Evolutionary conservation across 2,113 vertebrate genomes (phyloP), one percentile per base, ranked within the genome.

Genomic region (Nicator chloris): DNA sequence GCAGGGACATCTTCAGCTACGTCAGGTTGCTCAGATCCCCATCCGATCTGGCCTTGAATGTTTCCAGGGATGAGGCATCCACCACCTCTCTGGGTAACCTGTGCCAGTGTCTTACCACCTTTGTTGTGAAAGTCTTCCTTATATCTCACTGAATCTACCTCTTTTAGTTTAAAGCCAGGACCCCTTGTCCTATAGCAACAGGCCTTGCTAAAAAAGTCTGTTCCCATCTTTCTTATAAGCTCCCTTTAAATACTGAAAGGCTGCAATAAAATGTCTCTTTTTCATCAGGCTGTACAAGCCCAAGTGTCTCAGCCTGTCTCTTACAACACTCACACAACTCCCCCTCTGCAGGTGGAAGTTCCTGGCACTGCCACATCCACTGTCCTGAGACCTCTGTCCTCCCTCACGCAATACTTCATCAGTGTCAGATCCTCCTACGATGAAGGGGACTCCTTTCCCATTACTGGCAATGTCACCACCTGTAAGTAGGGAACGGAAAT

Each of bases 401-500:
- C 99, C 37, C 97, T 99, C 56, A 99, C 99, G 15, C 97, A 97
- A 30, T 99, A 99, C 60, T 97, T 98, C 13, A 97, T 99, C 53
- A 98, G 98, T 0, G 97, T 99, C 84, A 98, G 98, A 92, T 98
- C 98, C 19, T 77, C 92, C 1, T 98, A 98, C 22, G 94, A 98
- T 1, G 98, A 98, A 94, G 98, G 98, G 24, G 88, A 98, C 28
- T 99, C 99, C 66, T 98, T 98, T 71, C 92, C 97, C 6, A 96
- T 98, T 39, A 99, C 98, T 1, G 98, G 98, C 75, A 99, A 98
- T 8, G 68, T 99, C 91, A 99, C 98, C 73, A 99, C 99, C 40
- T 64, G 99, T 99, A 98, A 98, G 99, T 97, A 68, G 28, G 80
- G n/a, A 47, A 31, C 1, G 2, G 49, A 64, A 72, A 39, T 12